These are phyloP conservation scores for Pseudomyrmex dendroicus DNA, from an alignment of 1,140 invertebrate species.

Conservation along the genomic window DNA sequence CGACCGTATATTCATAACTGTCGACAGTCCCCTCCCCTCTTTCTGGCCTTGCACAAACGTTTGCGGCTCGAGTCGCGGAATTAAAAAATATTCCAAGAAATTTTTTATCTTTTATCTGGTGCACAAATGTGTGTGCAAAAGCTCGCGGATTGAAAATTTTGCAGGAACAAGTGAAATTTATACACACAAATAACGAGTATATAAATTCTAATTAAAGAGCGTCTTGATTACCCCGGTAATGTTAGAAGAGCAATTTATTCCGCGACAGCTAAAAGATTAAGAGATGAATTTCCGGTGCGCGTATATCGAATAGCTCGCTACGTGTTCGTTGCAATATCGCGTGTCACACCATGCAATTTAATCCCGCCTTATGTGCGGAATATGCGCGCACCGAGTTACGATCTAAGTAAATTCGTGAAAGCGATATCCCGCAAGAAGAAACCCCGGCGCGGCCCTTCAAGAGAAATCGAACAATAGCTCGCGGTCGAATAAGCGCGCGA, in stretches of 20 bases:
- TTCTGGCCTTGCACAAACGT: constrained; percentile 40
- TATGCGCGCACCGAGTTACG: not conserved
- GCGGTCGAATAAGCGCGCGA: constrained; percentile 66
- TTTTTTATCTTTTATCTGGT: constrained; percentile 37
- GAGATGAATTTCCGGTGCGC: not conserved
- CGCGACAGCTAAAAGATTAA: constrained; percentile 4
- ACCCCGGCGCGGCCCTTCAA: not conserved
- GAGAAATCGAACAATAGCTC: constrained; percentile 65
- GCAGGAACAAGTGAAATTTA: not conserved
- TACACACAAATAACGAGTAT: not conserved
- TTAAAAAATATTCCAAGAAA: constrained; percentile 52
- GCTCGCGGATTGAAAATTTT: not conserved
- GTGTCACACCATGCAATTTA: constrained; percentile 34
- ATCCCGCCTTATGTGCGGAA: constrained; percentile 27
- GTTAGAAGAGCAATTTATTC: not conserved
- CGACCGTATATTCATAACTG: constrained; percentile 59
- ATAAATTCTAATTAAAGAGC: not conserved
- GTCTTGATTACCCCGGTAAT: not conserved
- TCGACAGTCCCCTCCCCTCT: constrained; percentile 14
- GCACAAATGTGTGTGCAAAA: not conserved
- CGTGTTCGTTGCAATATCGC: constrained; percentile 14
- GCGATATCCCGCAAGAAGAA: constrained; percentile 48
- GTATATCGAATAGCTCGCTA: constrained; percentile 22
- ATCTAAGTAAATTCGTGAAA: constrained; percentile 26
- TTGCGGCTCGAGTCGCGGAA: constrained; percentile 41